phyloP scores from a whole-genome alignment of 1,140 invertebrate genomes.

The Meloidogyne floridensis region DNA sequence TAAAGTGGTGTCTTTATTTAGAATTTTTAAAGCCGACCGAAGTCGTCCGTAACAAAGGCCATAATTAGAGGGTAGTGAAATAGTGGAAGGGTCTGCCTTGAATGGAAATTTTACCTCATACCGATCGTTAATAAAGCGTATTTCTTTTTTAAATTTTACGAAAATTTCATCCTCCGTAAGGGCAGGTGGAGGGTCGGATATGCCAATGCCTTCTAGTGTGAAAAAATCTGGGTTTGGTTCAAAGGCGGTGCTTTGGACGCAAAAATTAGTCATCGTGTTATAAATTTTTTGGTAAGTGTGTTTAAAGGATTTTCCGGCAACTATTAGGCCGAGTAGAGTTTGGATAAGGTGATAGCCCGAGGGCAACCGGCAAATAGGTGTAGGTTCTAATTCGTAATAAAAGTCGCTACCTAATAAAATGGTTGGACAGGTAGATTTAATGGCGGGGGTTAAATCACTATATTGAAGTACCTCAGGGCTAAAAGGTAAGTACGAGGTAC shows the following conservation, averaged over 20 bases:
- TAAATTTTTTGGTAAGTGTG: neutral
- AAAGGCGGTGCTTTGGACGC: neutral
- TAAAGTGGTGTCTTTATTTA: neutral
- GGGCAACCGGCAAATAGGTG: too few relatives aligned
- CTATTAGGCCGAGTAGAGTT: neutral
- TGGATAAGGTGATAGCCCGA: conserved; percentile 4
- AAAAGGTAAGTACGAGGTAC: too few relatives aligned
- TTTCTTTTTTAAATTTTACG: neutral
- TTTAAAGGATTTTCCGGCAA: too few relatives aligned
- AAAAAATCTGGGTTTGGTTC: too few relatives aligned
- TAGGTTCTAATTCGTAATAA: too few relatives aligned
- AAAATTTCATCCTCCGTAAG: neutral
- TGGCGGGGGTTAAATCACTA: too few relatives aligned
- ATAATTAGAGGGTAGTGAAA: conserved; percentile 13
- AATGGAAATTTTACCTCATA: conserved; percentile 16
- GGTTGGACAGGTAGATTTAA: too few relatives aligned
- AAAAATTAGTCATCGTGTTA: neutral
- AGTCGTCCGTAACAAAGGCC: conserved; percentile 1
- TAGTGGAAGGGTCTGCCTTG: neutral
- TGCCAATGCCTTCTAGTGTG: conserved; percentile 7
- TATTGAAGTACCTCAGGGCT: too few relatives aligned
- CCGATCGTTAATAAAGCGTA: too few relatives aligned
- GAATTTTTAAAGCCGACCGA: neutral
- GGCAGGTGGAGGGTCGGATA: neutral
- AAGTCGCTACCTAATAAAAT: too few relatives aligned